Conservation (phyloP, 2,888 invertebrate genomes). For the Priocnemis perturbator region DNA sequence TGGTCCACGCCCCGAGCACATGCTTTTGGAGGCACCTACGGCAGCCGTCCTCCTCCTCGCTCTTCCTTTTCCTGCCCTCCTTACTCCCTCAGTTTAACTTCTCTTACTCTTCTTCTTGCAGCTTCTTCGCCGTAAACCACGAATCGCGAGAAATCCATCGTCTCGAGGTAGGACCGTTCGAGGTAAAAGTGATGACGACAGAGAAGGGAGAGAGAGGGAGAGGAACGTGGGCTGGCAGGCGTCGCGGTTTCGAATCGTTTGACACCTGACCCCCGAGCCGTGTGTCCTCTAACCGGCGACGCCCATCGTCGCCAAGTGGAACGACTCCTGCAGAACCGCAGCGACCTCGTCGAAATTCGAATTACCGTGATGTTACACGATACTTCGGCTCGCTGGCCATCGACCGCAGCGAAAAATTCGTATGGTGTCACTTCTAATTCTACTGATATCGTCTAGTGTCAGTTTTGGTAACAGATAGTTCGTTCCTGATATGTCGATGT, state of each 20-base stretch:
- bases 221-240: background rate
- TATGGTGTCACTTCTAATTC: no score
- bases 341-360: conserved; percentile 1
- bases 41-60: conserved; percentile 32
- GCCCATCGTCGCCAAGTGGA: conserved; percentile 40
- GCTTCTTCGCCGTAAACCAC: conserved; percentile 48
- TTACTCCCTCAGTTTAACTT: background rate
- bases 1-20: conserved; percentile 73
- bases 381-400: no score
- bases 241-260: conserved; percentile 40
- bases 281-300: conserved; percentile 50
- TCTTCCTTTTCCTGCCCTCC: conserved; percentile 7
- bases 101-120: conserved; percentile 29
- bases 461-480: no score
- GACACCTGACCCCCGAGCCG: conserved; percentile 66
- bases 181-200: background rate
- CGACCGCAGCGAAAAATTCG: no score
- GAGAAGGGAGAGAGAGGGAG: background rate
- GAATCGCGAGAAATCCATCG: conserved; percentile 55
- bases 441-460: no score
- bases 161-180: background rate
- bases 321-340: conserved; percentile 16
- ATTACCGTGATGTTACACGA: background rate
- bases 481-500: no score
- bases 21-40: conserved; percentile 67